phyloP scores from a whole-genome alignment of 2,797 vertebrate species.

The Ispidina picta region DNA sequence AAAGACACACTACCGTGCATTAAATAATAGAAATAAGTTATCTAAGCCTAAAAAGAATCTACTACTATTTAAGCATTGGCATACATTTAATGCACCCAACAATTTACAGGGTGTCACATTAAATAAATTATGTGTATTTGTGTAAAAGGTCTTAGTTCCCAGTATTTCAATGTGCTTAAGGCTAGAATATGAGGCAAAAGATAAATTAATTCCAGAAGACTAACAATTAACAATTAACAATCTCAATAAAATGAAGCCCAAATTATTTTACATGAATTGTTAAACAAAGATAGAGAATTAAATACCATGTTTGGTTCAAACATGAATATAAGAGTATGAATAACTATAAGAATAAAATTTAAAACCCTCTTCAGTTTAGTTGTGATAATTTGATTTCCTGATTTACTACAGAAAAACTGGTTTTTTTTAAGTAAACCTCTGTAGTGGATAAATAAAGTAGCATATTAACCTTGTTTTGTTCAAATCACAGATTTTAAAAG shows the following conservation, averaged over 20 bases:
- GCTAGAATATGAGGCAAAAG: background rate
- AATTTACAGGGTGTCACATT: background rate
- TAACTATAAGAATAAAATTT: background rate
- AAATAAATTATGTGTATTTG: background rate
- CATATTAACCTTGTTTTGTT: background rate
- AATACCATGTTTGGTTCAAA: background rate
- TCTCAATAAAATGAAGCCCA: background rate
- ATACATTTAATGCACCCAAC: background rate
- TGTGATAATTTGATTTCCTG: background rate
- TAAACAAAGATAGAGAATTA: background rate
- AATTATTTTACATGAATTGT: background rate
- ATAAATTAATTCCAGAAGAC: background rate
- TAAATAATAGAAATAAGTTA: background rate
- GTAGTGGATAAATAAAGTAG: rapidly evolving
- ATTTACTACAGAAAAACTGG: background rate
- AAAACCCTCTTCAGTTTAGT: background rate
- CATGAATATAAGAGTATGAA: background rate
- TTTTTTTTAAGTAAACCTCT: background rate
- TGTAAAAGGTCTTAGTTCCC: background rate
- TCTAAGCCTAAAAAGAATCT: background rate
- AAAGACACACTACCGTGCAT: background rate
- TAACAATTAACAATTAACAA: background rate
- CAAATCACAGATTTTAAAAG: background rate
- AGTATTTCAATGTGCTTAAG: background rate
- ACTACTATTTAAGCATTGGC: background rate